phyloP scores from a whole-genome alignment of 2,113 vertebrate species.

The Oncorhynchus clarkii region DNA sequence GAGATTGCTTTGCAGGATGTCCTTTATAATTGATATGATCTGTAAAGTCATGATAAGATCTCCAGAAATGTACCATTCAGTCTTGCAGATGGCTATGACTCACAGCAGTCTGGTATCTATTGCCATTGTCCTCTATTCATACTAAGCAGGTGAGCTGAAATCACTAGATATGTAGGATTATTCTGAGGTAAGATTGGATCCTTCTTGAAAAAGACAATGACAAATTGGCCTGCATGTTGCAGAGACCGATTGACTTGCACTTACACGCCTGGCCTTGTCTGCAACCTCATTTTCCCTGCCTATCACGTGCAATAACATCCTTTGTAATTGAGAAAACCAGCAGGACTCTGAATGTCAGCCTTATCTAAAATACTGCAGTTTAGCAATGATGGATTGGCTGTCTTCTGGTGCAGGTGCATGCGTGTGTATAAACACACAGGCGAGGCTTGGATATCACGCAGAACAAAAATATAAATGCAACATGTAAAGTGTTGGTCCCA shows the following conservation, averaged over 20 bases:
- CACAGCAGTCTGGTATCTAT: not conserved
- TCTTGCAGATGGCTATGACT: not conserved
- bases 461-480: no score
- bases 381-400: conserved; percentile 36
- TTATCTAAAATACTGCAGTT: conserved; percentile 44
- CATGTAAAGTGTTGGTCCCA: no score
- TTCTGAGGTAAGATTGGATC: not conserved
- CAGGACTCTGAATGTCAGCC: conserved; percentile 46
- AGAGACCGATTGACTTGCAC: conserved; percentile 1
- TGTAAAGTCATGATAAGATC: not conserved
- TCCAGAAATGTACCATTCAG: conserved; percentile 4
- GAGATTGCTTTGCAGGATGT: conserved; percentile 24
- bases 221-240: conserved; percentile 13
- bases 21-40: no score
- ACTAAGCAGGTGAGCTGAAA: not conserved
- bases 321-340: conserved; percentile 32
- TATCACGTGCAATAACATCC: conserved; percentile 7
- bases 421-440: conserved; percentile 18
- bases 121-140: not conserved
- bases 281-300: not conserved
- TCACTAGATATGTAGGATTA: not conserved
- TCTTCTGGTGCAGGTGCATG: conserved; percentile 7
- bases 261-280: not conserved
- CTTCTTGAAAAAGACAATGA: not conserved
- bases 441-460: no score